Conservation (phyloP, 2,888 invertebrate genomes). For the Orchesella flavescens region DNA sequence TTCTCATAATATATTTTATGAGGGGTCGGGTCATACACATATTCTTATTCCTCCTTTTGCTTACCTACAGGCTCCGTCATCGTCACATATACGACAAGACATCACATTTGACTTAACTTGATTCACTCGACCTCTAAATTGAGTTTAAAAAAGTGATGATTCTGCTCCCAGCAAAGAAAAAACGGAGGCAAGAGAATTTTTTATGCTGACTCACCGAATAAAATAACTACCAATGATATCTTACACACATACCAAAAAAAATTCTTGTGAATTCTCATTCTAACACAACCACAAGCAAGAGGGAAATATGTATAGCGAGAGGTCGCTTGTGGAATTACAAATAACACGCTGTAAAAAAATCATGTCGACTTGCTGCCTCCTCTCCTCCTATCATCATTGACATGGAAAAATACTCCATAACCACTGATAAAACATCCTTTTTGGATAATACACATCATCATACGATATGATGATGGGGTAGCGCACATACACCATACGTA, state of each 20-base stretch:
- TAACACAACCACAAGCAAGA: not conserved
- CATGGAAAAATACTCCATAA: too few species aligned
- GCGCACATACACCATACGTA: too few species aligned
- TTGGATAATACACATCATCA: too few species aligned
- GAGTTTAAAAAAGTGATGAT: constrained; percentile 69
- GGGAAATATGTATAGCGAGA: not conserved
- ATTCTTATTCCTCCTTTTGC: not conserved
- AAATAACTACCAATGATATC: not conserved
- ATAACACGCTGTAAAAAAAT: too few species aligned
- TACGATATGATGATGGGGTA: too few species aligned
- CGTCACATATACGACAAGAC: constrained; percentile 35
- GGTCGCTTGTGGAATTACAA: too few species aligned
- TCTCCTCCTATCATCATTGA: too few species aligned
- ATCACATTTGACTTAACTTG: constrained; percentile 58
- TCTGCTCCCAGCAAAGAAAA: constrained; percentile 32
- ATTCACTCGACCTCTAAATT: constrained; percentile 67
- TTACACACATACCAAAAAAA: constrained; percentile 2
- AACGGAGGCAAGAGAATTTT: constrained; percentile 33
- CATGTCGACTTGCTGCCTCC: too few species aligned
- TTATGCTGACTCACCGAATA: constrained; percentile 61
- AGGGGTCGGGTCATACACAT: not conserved
- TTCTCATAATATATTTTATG: too few species aligned
- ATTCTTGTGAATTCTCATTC: not conserved
- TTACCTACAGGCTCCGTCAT: not conserved
- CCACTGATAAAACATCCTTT: too few species aligned